A percentile compares a stretch with the other conserved stretches of the same genome.
Evolutionary conservation across 92 coral and sea anemone species (phyloP).

Genomic region (Umimayanthus kanabou): DNA sequence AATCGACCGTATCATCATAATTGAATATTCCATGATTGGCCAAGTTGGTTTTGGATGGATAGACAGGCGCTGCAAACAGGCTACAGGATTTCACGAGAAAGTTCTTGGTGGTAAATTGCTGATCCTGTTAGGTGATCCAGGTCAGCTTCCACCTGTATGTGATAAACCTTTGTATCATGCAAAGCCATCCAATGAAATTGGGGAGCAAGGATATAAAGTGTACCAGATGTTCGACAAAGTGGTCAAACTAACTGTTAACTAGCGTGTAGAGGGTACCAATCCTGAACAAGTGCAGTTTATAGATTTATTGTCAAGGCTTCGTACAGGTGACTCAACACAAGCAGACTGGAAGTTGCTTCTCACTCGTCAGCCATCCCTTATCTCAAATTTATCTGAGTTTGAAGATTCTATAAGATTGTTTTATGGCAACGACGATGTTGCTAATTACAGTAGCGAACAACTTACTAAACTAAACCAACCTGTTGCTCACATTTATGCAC

Average conservation of each 20-base stretch:
- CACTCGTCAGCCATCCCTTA: not conserved
- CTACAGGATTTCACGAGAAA: not conserved
- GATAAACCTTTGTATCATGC: conserved; percentile 52
- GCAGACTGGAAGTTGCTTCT: conserved; percentile 8
- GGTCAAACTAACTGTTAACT: conserved; percentile 19
- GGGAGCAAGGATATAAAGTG: conserved; percentile 44
- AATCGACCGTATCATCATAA: too few relatives aligned
- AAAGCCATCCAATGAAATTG: conserved; percentile 46
- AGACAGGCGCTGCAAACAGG: too few relatives aligned
- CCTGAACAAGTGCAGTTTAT: not conserved
- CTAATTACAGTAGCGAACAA: not conserved
- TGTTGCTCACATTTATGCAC: conserved; percentile 21
- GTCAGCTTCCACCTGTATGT: conserved; percentile 37
- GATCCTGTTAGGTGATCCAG: conserved; percentile 26
- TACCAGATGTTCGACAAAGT: conserved; percentile 38
- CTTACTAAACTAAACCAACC: conserved; percentile 10
- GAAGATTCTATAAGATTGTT: conserved; percentile 1
- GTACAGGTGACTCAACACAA: not conserved
- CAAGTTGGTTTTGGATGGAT: too few relatives aligned
- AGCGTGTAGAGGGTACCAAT: conserved; percentile 51
- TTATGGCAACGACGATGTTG: not conserved
- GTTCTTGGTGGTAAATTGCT: conserved; percentile 43
- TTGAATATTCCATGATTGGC: too few relatives aligned
- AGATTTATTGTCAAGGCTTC: not conserved
- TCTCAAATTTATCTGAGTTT: not conserved